Evolutionary conservation across 1,140 invertebrate species (phyloP), one percentile per base, ranked within the genome.

Genomic region (Aphelinus certus): DNA sequence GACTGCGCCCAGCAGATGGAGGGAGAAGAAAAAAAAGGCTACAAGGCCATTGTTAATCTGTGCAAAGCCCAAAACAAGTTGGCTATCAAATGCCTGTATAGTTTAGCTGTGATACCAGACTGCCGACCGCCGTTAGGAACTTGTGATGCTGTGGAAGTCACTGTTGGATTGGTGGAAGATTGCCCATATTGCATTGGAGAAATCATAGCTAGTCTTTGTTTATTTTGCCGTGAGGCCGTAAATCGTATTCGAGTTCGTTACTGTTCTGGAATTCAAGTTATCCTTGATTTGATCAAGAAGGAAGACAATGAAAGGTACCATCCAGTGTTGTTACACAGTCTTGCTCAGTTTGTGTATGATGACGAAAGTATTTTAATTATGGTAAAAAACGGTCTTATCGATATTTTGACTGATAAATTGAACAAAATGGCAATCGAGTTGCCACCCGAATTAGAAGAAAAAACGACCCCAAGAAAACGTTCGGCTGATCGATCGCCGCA

Each of bases 161-260:
- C 84, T 2, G 76, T 87, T 42, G 26, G 53, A 42, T 63, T 83
- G 10, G 76, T 85, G 2, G 80, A 77, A 1, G 75, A 75, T 1
- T 72, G 78, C 1, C 43, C 73, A 1, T 73, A 71, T 49, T 47
- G 82, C 0, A 79, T 57, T 10, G 71, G 74, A 47, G 78, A 87
- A 67, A 76, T 79, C 10, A 55, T 87, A 26, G 43, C 51, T 4
- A 81, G 73, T 71, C 61, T 88, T 6, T 86, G 83, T 67, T 67
- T 86, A 2, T 84, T 87, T 57, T 86, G 82, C 76, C 77, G 83
- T 4, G 87, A 88, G 75, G 81, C 85, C 4, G 77, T 87, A 0
- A 86, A 86, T 77, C 82, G 87, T 51, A 78, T 76, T 42, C 80
- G 74, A 57, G 76, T 88, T 45, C 79, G 79, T 53, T 63, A 58